Base-by-base conservation (phyloP, 2,888 invertebrate genomes). In the Nebria salina region DNA sequence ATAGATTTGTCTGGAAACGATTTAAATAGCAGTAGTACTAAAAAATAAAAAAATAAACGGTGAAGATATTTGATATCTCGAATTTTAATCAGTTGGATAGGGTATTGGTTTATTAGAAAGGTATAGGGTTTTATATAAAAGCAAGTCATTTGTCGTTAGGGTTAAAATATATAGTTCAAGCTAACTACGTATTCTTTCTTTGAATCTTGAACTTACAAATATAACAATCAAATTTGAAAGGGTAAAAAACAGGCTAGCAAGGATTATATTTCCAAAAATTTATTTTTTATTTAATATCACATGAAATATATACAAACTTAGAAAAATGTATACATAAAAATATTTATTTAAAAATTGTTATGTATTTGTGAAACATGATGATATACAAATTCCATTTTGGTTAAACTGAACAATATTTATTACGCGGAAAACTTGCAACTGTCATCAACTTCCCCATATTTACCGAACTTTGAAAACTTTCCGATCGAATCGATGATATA, bases 401-500 rank as follows among this genome's bases (percentile, higher is more conserved):
- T 54, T 54, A 54, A 54, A 54, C 54, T 4, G 54, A 54, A 54
- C 2, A 54, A 54, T 13, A 54, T 54, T 54, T 54, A 54, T 54
- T 54, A 54, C 54, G 8, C 2, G 54, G 13, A 54, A 54, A 54
- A 13, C 13, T 54, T 54, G 6, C 11, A 54, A 54, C 54, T 54
- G 54, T 54, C 54, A 54, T 54, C 13, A 4, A 54, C 54, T 54
- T 54, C 11, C 8, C 7, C 54, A 54, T 54, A 54, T 54, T 54
- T 13, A 54, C 11, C 7, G 0, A 68, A 76, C 26, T 54, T 54
- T 8, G 8, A 13, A 54, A 76, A 20, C 34, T 76, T 76, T 66
- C 76, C 66, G 20, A 76, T 76, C 76, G 76, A 66, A 66, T 65
- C 76, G 66, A 65, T 76, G 66, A 66, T 65, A 76, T 76, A 76